Evolutionary conservation across 2,797 vertebrate species (phyloP), one percentile per base, ranked within the genome.

Genomic region (Sus cebifrons): DNA sequence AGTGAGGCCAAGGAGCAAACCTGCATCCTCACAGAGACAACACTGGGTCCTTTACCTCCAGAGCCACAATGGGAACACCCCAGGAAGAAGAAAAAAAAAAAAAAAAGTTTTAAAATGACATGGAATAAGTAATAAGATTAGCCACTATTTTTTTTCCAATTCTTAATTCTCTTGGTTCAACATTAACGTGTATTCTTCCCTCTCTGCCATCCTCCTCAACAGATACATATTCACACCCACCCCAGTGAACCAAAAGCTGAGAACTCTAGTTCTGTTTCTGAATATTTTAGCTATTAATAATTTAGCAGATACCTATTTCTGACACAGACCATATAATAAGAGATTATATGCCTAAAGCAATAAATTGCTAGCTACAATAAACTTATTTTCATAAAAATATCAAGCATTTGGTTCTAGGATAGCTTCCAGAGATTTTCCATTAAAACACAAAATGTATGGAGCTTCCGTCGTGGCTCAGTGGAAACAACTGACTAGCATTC

Each of bases 331-430:
- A 65, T 13, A 32, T 81, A 70, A 70, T 40, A 81, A 89, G 73
- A 67, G 14, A 67, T 29, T 67, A 49, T 15, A 14, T 15, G 67
- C 89, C 75, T 15, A 86, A 89, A 94, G 25, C 81, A 90, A 84
- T 52, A 94, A 91, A 84, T 56, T 62, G 13, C 71, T 54, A 56
- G 4, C 56, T 87, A 23, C 7, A n/a, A 40, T 87, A 36, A 27
- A 88, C 52, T 86, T 94, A 58, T 49, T 88, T 95, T 96, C 62
- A 95, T 75, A 58, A 75, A 86, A 92, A 62, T 79, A 74, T 56
- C 21, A 13, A 84, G 62, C 9, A 58, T 71, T 74, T 91, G 36
- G 32, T 75, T 86, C 56, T 58, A 6, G 18, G 15, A n/a, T 1
- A 17, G 3, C 29, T 11, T 62, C 44, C 85, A 92, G 65, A 83